A percentile compares a stretch with the other conserved stretches of the same genome.
These are phyloP conservation scores for Ochropleura leucogaster DNA, from an alignment of 2,888 invertebrate genomes.

Conservation along the genomic window DNA sequence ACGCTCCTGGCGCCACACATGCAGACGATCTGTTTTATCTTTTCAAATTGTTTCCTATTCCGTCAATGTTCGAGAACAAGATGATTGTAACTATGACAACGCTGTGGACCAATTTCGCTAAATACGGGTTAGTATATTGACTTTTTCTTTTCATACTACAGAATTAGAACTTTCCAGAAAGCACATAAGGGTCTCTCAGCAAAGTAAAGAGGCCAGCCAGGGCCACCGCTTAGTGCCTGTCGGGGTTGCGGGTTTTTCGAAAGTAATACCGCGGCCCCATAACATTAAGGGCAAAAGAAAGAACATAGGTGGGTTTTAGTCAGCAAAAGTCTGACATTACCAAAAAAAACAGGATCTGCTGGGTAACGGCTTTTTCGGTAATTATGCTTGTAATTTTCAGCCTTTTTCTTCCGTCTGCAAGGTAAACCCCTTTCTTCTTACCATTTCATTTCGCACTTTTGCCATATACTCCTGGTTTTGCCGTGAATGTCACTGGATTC, in stretches of 20 bases:
- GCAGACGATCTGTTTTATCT: slow-evolving; percentile 41
- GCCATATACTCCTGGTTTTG: not conserved
- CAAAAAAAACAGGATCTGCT: too few species aligned
- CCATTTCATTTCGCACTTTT: not conserved
- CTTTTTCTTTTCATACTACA: not conserved
- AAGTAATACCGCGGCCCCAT: too few species aligned
- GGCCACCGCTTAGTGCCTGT: too few species aligned
- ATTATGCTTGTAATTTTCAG: not conserved
- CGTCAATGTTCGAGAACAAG: slow-evolving; percentile 40
- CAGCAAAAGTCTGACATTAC: too few species aligned
- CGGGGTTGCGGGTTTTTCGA: too few species aligned
- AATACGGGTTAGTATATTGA: slow-evolving; percentile 51
- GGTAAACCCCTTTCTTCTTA: not conserved
- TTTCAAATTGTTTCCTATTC: slow-evolving; percentile 21
- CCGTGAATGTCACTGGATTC: not conserved
- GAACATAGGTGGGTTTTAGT: too few species aligned
- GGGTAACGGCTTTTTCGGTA: too few species aligned
- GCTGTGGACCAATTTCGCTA: slow-evolving; percentile 66
- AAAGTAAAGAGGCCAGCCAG: too few species aligned
- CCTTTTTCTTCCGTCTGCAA: not conserved
- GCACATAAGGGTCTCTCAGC: too few species aligned
- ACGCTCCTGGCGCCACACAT: slow-evolving; percentile 28
- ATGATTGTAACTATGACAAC: slow-evolving; percentile 61
- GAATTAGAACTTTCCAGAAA: not conserved
- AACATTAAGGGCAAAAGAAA: too few species aligned